These are phyloP conservation scores for Aphelinus certus DNA, from an alignment of 1,140 invertebrate species.

Conservation along the genomic window DNA sequence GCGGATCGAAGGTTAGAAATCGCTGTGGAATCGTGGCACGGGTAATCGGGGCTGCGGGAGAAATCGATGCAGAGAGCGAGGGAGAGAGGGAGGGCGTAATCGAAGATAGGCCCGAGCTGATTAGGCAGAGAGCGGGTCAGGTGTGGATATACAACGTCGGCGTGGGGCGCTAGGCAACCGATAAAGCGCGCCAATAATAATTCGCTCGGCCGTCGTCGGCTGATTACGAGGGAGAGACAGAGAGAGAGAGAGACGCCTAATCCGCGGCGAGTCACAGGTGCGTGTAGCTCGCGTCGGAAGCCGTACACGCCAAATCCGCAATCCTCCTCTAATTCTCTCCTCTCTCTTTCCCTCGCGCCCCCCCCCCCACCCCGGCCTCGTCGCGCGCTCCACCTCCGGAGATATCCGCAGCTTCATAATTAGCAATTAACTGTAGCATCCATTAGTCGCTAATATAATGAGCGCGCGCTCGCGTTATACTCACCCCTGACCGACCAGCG, in stretches of 20 bases:
- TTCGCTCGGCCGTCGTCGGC: constrained; percentile 48
- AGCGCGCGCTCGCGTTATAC: constrained; percentile 54
- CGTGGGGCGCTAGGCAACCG: constrained; percentile 21
- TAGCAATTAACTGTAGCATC: constrained; percentile 66
- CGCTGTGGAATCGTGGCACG: too few species aligned
- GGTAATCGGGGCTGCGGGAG: neutral
- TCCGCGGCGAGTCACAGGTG: too few species aligned
- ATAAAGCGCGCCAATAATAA: constrained; percentile 42
- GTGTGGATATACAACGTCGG: neutral
- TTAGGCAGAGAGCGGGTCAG: neutral
- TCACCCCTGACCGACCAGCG: constrained; percentile 44
- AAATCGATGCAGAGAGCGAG: neutral
- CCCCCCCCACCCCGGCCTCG: neutral
- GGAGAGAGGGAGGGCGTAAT: neutral
- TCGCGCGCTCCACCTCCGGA: constrained; percentile 23
- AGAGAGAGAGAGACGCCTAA: too few species aligned
- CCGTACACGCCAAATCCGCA: constrained; percentile 55
- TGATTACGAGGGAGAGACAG: constrained; percentile 45
- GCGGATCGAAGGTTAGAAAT: too few species aligned
- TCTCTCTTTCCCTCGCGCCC: constrained; percentile 35
- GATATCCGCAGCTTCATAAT: constrained; percentile 57
- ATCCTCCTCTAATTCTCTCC: constrained; percentile 42
- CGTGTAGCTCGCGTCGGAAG: constrained; percentile 8
- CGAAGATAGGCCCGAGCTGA: neutral
- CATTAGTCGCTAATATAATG: constrained; percentile 67